phyloP scores from a whole-genome alignment of 2,888 invertebrate species.

The Amorpha juglandis region DNA sequence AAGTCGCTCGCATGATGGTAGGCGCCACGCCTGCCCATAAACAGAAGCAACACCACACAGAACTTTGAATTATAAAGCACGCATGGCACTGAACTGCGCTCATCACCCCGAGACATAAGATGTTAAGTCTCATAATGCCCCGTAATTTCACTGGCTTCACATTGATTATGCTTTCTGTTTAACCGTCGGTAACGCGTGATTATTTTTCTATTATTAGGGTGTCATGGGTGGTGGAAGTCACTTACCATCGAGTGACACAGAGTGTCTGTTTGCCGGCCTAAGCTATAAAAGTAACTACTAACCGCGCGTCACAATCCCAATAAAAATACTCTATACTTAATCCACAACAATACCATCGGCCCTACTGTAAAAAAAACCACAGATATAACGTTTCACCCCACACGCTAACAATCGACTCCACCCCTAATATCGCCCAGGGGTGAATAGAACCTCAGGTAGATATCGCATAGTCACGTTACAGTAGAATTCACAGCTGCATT shows the following conservation, averaged over 20 bases:
- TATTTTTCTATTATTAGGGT: no score
- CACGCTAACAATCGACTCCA: not conserved
- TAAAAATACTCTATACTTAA: not conserved
- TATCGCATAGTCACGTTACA: slow-evolving; percentile 3
- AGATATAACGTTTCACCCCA: slow-evolving; percentile 19
- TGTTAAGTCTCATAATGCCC: no score
- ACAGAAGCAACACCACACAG: no score
- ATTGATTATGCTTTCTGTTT: no score
- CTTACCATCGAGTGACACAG: not conserved
- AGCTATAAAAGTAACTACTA: not conserved
- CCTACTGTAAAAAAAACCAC: slow-evolving; percentile 3
- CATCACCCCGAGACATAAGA: no score
- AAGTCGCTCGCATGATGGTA: no score
- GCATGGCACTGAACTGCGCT: no score
- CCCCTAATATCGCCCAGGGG: slow-evolving; percentile 3
- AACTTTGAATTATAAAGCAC: no score
- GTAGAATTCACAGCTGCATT: slow-evolving; percentile 12
- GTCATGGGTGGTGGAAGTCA: not conserved
- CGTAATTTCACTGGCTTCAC: no score
- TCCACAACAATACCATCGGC: not conserved
- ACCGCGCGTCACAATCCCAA: not conserved
- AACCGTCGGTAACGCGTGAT: no score
- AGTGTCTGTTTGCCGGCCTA: no score
- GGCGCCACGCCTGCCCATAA: no score
- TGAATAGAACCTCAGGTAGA: slow-evolving; percentile 19